phyloP scores from a whole-genome alignment of 2,888 invertebrate genomes.

The Pollenia labialis region DNA sequence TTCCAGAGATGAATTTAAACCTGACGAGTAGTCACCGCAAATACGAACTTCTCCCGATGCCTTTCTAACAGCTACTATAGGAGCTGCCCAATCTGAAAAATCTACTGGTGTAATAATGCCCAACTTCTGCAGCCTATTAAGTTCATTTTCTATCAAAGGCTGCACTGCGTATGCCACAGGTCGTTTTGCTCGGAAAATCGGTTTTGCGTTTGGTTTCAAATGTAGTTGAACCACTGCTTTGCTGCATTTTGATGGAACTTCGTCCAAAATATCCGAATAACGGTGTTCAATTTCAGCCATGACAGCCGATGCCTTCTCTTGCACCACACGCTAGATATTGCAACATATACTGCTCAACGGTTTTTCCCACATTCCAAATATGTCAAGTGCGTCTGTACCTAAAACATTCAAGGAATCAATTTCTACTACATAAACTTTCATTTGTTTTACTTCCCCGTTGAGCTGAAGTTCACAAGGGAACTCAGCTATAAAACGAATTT shows the following conservation, averaged over 20 bases:
- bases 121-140: constrained; percentile 18
- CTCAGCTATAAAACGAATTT: constrained; percentile 28
- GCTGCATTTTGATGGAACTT: constrained; percentile 9
- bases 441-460: constrained; percentile 22
- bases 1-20: constrained; percentile 12
- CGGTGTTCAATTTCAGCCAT: neutral
- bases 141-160: constrained; percentile 27
- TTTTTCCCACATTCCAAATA: constrained; percentile 35
- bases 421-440: constrained; percentile 24
- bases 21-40: constrained; percentile 41
- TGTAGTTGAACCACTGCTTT: constrained; percentile 6
- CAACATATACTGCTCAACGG: constrained; percentile 29
- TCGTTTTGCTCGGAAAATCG: constrained; percentile 28
- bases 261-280: neutral
- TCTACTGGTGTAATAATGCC: constrained; percentile 20
- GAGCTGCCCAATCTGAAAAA: constrained; percentile 51
- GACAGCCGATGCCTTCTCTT: neutral
- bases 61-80: constrained; percentile 39
- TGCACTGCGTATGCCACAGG: constrained; percentile 30
- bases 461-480: constrained; percentile 16
- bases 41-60: constrained; percentile 10
- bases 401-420: constrained; percentile 20
- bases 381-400: neutral
- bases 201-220: constrained; percentile 14
- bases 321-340: neutral